Percentiles rank a stretch among this genome's conserved stretches.
Conservation (phyloP, 2,797 vertebrate species). For the Pitangus sulphuratus region DNA sequence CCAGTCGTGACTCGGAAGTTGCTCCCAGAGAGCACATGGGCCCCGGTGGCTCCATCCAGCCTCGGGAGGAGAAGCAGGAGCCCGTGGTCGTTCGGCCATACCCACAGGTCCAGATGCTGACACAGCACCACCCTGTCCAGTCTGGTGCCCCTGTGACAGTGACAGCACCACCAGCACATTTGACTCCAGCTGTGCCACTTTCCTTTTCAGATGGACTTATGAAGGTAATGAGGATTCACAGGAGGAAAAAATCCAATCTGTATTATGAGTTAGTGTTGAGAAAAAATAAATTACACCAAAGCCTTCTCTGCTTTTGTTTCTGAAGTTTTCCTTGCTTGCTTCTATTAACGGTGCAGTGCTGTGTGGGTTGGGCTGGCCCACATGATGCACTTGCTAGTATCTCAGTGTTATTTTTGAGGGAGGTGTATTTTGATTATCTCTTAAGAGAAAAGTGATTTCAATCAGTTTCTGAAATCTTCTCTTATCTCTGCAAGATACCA, state of each 20-base stretch:
- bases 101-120: conserved; percentile 89
- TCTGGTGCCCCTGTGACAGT: conserved; percentile 87
- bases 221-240: conserved; percentile 82
- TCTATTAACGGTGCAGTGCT: neutral
- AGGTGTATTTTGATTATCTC: rapidly evolving
- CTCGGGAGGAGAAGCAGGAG: conserved; percentile 96
- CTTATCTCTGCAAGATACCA: neutral
- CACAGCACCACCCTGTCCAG: conserved; percentile 87
- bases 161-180: conserved; percentile 86
- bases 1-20: conserved; percentile 84
- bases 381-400: rapidly evolving
- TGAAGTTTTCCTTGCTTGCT: neutral
- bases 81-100: conserved; percentile 95
- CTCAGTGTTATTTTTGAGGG: neutral
- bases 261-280: rapidly evolving
- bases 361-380: neutral
- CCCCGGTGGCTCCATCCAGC: conserved; percentile 75
- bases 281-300: neutral
- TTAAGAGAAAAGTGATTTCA: neutral
- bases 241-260: rapidly evolving
- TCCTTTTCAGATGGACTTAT: conserved; percentile 90
- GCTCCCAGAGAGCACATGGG: conserved; percentile 83
- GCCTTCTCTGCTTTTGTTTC: neutral
- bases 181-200: conserved; percentile 87
- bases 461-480: neutral